Evolutionary conservation across 2,113 vertebrate genomes (phyloP), one percentile per base, ranked within the genome.

Genomic region (Cyprinodon tularosa): DNA sequence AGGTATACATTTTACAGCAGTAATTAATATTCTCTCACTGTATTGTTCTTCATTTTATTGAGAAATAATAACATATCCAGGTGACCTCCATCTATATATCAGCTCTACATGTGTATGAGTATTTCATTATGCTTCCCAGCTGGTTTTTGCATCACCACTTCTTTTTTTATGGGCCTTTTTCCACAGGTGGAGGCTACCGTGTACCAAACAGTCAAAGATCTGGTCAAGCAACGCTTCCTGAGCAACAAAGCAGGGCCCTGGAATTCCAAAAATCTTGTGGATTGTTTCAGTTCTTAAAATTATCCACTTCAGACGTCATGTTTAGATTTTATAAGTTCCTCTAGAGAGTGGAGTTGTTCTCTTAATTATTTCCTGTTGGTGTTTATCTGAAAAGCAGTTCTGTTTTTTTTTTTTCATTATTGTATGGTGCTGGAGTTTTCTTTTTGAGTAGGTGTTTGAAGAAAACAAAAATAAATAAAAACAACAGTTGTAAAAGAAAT

Each of bases 251-350:
- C 81, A 0, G 92, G 92, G 17, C 37, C 71, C 3, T 92, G 91
- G 90, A 82, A 68, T 12, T 80, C 90, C 1, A 93, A 93, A 50
- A 83, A 78, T 40, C 68, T 90, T 47, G 92, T 92, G 85, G 88
- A 93, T 68, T 76, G 75, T 60, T 92, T 92, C 40, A 83, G 74
- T 1, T 0, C 29, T 37, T 90, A 66, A 90, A 72, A 2, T 4
- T 62, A n/a, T 37, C 38, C 13, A 48, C 50, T 36, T 50, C 63
- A 48, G 12, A 0, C 1, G 1, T 36, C 12, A 4, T 45, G 10
- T 37, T 0, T 1, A 81, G 22, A 71, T 78, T 77, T n/a, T 59
- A 22, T 3, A 17, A 57, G 73, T 82, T 86, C 61, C 47, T 62
- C 15, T 40, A 14, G 36, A 81, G 29, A 44, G 39, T 84, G 80